Evolutionary conservation across 2,797 vertebrate genomes (phyloP), one percentile per base, ranked within the genome.

Genomic region (Lates japonicus): DNA sequence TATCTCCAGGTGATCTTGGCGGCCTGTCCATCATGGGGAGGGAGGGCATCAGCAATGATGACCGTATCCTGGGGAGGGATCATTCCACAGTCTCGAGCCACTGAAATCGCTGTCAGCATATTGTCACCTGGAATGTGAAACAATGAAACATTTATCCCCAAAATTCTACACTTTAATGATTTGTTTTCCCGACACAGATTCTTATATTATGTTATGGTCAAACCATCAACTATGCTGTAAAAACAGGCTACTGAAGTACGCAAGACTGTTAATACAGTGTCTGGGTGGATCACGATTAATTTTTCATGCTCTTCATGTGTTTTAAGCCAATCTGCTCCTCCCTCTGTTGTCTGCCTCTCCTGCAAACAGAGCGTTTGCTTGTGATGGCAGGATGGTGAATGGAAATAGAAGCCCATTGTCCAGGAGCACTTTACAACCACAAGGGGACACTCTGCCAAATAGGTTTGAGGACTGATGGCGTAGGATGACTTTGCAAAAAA

Each of bases 11-110:
- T 97, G 90, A 99, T 99, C 87, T 96, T 97, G 87, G 98, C 98
- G 1, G 96, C 90, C 82, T 96, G 97, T 67, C 98, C 98, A 17
- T 98, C 97, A 87, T 97, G 97, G 37, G 98, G 97, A 84, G 96
- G 95, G 78, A 97, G 90, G 59, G 97, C 98, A 85, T 99, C 98
- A 22, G 98, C 98, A 88, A 99, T 97, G 87, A 99, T 99, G 83
- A 99, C 97, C 70, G 95, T 96, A 91, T 99, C 98, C 78, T 97
- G 95, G 80, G 97, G 96, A 85, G 96, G 97, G 92, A 99, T 98
- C 98, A 99, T 99, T 76, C 98, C 97, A 92, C 97, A 99, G 93
- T 99, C 98, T 92, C 98, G 95, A 77, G 98, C 98, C 93, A 99
- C 98, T 9, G 98, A 99, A 90, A 99, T 96, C 69, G 98, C 98